Evolutionary conservation across 92 coral and sea anemone species (phyloP).

Genomic region (Pocillopora meandrina): DNA sequence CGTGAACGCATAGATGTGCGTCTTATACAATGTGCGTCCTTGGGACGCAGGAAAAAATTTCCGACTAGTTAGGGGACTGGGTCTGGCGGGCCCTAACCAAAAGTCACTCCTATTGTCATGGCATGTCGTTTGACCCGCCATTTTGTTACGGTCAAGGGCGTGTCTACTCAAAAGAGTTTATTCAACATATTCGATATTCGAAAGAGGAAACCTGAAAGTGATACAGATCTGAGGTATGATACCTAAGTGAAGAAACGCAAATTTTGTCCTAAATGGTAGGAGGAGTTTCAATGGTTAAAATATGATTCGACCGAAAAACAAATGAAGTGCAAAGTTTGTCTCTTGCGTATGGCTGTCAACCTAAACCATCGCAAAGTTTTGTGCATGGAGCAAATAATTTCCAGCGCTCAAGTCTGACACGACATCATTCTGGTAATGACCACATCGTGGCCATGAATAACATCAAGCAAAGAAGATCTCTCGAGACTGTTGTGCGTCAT

Average conservation of each 20-base stretch:
- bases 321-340: slow-evolving; percentile 40
- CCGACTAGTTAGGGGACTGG: not conserved
- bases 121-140: slow-evolving; percentile 21
- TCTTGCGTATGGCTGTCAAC: slow-evolving; percentile 25
- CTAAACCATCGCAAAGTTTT: slow-evolving; percentile 28
- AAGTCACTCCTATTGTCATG: slow-evolving; percentile 15
- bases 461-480: not conserved
- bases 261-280: slow-evolving; percentile 19
- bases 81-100: slow-evolving; percentile 13
- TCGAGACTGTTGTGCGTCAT: not conserved
- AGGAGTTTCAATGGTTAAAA: slow-evolving; percentile 20
- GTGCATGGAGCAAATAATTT: slow-evolving; percentile 37
- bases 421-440: slow-evolving; percentile 18
- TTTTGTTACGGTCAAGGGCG: not conserved
- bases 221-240: slow-evolving; percentile 15
- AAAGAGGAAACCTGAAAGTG: not conserved
- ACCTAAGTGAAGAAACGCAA: slow-evolving; percentile 1
- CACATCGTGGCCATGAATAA: not conserved
- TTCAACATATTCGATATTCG: slow-evolving; percentile 15
- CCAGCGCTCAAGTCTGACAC: slow-evolving; percentile 35
- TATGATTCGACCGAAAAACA: slow-evolving; percentile 22
- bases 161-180: slow-evolving; percentile 14
- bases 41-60: not conserved
- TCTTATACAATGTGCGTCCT: slow-evolving; percentile 10
- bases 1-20: too few species aligned